These are phyloP conservation scores for Pseudochaenichthys georgianus DNA, from an alignment of 2,797 vertebrate species.

Conservation along the genomic window DNA sequence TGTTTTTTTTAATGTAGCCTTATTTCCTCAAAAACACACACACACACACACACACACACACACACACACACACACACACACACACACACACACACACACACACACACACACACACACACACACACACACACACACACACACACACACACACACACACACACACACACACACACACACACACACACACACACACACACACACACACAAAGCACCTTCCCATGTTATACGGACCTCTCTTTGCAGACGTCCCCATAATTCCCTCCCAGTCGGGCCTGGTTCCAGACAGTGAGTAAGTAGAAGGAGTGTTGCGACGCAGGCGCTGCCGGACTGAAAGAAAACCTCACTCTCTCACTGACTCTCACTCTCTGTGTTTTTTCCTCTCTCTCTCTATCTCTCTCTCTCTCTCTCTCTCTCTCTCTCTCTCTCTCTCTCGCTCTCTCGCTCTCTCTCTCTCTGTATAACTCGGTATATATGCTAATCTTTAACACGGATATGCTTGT, in stretches of 20 bases:
- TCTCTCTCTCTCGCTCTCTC: neutral
- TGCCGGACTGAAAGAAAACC: constrained; percentile 68
- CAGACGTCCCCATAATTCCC: constrained; percentile 72
- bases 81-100: no score
- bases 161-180: no score
- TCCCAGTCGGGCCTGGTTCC: constrained; percentile 61
- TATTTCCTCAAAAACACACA: neutral
- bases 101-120: no score
- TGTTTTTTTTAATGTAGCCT: constrained; percentile 32
- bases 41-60: no score
- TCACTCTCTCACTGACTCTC: constrained; percentile 61
- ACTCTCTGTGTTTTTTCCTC: constrained; percentile 45
- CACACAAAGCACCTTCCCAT: constrained; percentile 26
- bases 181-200: no score
- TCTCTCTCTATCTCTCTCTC: constrained; percentile 19
- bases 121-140: no score
- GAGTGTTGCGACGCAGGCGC: constrained; percentile 59
- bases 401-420: neutral
- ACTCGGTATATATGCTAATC: constrained; percentile 32
- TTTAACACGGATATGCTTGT: constrained; percentile 28
- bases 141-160: no score
- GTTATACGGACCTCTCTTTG: constrained; percentile 72
- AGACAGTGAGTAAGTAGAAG: constrained; percentile 57
- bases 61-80: no score
- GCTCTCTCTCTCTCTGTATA: constrained; percentile 20